Evolutionary conservation across 2,888 invertebrate species (phyloP), one percentile per base, ranked within the genome.

Genomic region (Rhingia rostrata): DNA sequence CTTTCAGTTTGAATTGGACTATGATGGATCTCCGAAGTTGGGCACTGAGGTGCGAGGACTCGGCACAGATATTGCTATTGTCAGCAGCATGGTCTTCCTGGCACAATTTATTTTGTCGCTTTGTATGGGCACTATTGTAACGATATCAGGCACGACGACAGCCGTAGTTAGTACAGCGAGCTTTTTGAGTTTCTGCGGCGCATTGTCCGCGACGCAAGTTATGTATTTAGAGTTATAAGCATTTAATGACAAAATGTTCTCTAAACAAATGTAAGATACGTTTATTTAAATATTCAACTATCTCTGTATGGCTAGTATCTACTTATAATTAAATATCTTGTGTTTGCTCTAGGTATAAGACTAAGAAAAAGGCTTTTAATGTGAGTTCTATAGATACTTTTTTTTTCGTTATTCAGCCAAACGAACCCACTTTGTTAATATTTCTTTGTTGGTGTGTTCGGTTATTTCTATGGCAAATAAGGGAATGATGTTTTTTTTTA

Each of bases 31-130:
- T 86, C 92, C 92, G 5, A 92, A 93, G 86, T 89, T 92, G 75
- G 93, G 94, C 58, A 93, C 93, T 0, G 94, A 94, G 73, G 93
- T 95, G n/a, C 94, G 98, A 7, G 98, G 98, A 4, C 93, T 99
- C 66, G 98, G 98, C 6, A 99, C 98, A 0, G 98, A 99, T 90
- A 95, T 99, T 0, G 98, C 98, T 0, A 95, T 98, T 66, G 96
- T 99, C 43, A 97, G 97, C 89, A 97, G 97, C 89, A 98, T 98
- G 95, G 98, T 97, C 3, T 99, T 99, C 91, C 93, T 98, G 85
- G 98, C 98, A 0, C 99, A 99, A 91, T 97, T 98, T 88, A 93
- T 97, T 43, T 93, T 99, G 9, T 98, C 98, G 0, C 93, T 97
- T 87, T 95, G 95, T 88, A 95, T 98, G 94, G 97, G 98, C 0